These are phyloP conservation scores for Myanophis thanlyinensis DNA, from an alignment of 2,113 vertebrate species.

Conservation along the genomic window DNA sequence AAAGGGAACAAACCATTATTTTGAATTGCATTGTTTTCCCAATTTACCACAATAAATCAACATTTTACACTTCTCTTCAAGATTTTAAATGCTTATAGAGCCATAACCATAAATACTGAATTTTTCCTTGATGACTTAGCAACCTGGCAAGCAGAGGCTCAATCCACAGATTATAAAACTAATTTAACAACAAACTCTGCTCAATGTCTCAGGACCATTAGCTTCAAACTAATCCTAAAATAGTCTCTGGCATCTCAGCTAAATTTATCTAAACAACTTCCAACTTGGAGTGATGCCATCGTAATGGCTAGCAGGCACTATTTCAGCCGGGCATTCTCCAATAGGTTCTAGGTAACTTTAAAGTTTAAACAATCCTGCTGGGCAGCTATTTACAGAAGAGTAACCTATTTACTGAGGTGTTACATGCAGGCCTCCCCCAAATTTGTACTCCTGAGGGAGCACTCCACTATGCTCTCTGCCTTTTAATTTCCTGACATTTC, in stretches of 20 bases:
- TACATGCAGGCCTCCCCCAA: not conserved
- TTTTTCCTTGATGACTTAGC: not conserved
- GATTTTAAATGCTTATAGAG: not conserved
- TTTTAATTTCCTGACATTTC: not conserved
- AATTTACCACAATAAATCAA: not conserved
- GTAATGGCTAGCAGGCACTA: not conserved
- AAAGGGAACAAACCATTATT: conserved; percentile 29
- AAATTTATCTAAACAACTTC: not conserved
- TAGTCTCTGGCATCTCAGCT: not conserved
- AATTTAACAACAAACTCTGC: not conserved
- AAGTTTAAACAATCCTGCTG: not conserved
- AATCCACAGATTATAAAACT: not conserved
- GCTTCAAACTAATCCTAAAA: not conserved
- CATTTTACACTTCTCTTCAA: conserved; percentile 27
- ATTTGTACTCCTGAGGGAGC: not conserved
- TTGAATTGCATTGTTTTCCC: not conserved
- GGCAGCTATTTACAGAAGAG: not conserved
- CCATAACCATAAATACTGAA: not conserved
- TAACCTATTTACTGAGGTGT: not conserved
- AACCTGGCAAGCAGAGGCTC: not conserved
- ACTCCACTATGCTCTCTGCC: not conserved
- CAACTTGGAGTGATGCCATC: not conserved
- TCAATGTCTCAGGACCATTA: not conserved
- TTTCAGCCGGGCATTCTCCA: not conserved
- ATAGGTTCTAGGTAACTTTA: not conserved